Conservation (phyloP, 1,140 invertebrate species). For the Saccostrea cuccullata region DNA sequence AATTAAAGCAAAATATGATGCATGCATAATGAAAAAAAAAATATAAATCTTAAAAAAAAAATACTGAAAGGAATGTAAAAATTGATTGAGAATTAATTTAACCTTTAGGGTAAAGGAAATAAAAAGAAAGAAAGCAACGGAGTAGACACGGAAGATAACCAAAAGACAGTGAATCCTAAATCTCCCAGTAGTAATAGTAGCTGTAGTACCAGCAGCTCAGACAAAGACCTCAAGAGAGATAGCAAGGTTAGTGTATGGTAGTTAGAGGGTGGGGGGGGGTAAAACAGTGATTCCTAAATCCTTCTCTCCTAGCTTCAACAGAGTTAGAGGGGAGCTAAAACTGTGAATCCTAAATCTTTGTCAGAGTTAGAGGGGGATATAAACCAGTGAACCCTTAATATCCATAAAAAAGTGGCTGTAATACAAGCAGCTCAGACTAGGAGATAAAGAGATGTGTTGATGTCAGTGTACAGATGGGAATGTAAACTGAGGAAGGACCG, state of each 20-base stretch:
- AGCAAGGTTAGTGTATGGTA: constrained; percentile 33
- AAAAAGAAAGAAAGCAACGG: constrained; percentile 72
- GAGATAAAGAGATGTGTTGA: constrained; percentile 73
- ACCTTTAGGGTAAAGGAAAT: constrained; percentile 52
- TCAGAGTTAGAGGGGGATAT: too few relatives aligned
- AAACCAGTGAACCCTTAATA: neutral
- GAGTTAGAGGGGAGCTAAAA: neutral
- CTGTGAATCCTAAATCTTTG: too few relatives aligned
- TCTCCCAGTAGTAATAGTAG: constrained; percentile 80
- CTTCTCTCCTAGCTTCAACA: constrained; percentile 77
- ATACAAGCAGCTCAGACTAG: constrained; percentile 79
- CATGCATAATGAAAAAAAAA: too few relatives aligned
- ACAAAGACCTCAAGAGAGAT: constrained; percentile 73
- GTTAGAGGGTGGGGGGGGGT: neutral
- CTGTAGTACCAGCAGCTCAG: constrained; percentile 79
- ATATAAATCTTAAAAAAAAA: too few relatives aligned
- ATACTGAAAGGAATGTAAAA: neutral
- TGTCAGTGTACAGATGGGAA: neutral
- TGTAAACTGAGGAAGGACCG: too few relatives aligned
- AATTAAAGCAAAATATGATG: too few relatives aligned
- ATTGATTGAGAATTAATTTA: neutral
- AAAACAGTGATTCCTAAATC: constrained; percentile 74
- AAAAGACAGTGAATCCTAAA: constrained; percentile 72
- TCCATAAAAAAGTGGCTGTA: constrained; percentile 74
- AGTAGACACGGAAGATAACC: constrained; percentile 70